Evolutionary conservation across 2,888 invertebrate genomes (phyloP).

Genomic region (Drosophila dives): DNA sequence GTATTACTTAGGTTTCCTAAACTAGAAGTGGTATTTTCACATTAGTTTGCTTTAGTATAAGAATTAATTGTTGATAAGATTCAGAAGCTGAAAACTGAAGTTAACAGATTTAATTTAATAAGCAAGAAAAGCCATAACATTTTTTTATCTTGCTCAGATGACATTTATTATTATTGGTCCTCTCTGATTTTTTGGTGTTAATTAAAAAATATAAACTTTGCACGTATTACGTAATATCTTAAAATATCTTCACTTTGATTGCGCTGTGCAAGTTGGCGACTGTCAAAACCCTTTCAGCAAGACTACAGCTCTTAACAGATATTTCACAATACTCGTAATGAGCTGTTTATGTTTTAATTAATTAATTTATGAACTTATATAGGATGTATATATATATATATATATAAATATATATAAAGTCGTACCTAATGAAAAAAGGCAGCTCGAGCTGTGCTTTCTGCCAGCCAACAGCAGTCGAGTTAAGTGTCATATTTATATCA

Average conservation of each 20-base stretch:
- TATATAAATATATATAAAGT: conserved; percentile 11
- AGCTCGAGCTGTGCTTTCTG: conserved; percentile 19
- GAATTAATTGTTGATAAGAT: not conserved
- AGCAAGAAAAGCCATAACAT: not conserved
- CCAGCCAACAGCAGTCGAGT: conserved; percentile 3
- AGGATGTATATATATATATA: conserved; percentile 12
- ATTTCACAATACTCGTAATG: conserved; percentile 65
- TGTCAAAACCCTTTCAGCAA: conserved; percentile 29
- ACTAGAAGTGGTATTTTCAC: not conserved
- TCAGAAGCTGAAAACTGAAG: not conserved
- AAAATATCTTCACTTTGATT: conserved; percentile 33
- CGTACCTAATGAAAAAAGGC: conserved; percentile 46
- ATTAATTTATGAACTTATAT: conserved; percentile 79
- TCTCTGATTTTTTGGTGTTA: not conserved
- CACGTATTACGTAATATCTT: conserved; percentile 24
- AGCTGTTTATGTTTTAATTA: conserved; percentile 59
- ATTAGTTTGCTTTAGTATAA: not conserved
- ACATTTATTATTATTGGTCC: not conserved
- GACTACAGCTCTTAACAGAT: conserved; percentile 29
- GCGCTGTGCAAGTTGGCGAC: conserved; percentile 14
- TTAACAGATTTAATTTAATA: not conserved
- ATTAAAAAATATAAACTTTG: conserved; percentile 48
- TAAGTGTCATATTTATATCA: conserved; percentile 26
- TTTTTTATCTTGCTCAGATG: not conserved
- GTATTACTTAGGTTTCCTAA: too few relatives aligned